Conservation (phyloP, 2,888 invertebrate species). For the Nasonovia ribisnigri region DNA sequence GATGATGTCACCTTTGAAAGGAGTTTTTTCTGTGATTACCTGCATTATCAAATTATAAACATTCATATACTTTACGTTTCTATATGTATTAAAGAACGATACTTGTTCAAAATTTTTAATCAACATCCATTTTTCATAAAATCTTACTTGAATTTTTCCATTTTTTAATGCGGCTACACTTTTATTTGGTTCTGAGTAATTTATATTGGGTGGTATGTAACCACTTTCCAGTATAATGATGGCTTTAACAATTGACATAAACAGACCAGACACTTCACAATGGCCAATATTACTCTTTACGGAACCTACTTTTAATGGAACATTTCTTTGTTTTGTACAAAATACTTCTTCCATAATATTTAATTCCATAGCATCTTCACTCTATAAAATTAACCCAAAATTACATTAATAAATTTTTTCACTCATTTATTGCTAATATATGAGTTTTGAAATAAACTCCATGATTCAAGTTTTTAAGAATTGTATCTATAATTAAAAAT, state of each 20-base stretch:
- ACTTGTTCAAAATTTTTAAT: too few species aligned
- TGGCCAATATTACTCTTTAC: conserved; percentile 77
- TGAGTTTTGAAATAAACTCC: neutral
- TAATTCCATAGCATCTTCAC: conserved; percentile 69
- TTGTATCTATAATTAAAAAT: neutral
- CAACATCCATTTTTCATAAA: neutral
- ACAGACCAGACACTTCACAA: conserved; percentile 72
- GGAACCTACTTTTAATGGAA: conserved; percentile 74
- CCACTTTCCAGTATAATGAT: conserved; percentile 68
- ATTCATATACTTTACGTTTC: neutral
- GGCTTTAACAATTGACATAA: conserved; percentile 72
- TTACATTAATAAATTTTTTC: neutral
- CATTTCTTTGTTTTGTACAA: conserved; percentile 51
- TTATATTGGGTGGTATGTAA: conserved; percentile 68
- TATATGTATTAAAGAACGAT: neutral
- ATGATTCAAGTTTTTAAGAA: neutral
- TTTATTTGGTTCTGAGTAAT: conserved; percentile 68
- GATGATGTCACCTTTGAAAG: conserved; percentile 37
- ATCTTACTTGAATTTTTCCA: conserved; percentile 67
- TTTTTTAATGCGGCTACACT: conserved; percentile 66
- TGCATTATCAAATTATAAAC: neutral
- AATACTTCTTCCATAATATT: conserved; percentile 66
- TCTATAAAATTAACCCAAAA: conserved; percentile 19
- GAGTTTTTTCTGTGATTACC: conserved; percentile 58
- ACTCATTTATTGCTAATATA: neutral